Evolutionary conservation across 2,888 invertebrate species (phyloP), one percentile per base, ranked within the genome.

Genomic region (Cryptocephalus moraei): DNA sequence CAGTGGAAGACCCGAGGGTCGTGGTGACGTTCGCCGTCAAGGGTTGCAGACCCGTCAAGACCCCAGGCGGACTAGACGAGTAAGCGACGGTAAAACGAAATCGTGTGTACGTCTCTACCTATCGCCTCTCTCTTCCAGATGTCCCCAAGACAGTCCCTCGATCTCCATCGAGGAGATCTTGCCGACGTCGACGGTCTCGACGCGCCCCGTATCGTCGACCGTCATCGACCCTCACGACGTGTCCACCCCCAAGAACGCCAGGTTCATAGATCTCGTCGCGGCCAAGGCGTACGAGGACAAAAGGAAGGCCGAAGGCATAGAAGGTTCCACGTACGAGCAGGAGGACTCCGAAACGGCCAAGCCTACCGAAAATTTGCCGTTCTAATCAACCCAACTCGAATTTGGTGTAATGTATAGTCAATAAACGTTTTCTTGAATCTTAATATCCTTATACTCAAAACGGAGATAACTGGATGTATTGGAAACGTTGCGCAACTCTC

Each of bases 11-110:
- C 55, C 67, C 68, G 1, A 54, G 61, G 39, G 62, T 66, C 1
- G 62, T 68, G 6, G 66, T 71, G 22, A 71, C 69, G 8, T 71
- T 68, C 54, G 67, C 69, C 10, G 64, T 71, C 8, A 63, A 62
- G 48, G 70, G 70, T n/a, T 72, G 71, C 49, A 63, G 59, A 45
- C 72, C 72, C 9, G 57, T 65, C 14, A 54, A 53, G 34, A 53
- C 71, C 43, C 71, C 71, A 3, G 55, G 62, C 50, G 64, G 67
- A 49, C 52, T 71, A 13, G 56, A 63, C 31, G 53, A 51, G 55
- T 55, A 49, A 45, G n/a, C 14, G 41, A 8, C 31, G 53, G 8
- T 8, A 32, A n/a, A 32, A 1, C 22, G 22, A 22, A 22, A 4
- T 22, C 22, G 22, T 22, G 6, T 22, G n/a, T n/a, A n/a, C n/a